phyloP scores from a whole-genome alignment of 2,797 vertebrate species.

The Silurus aristotelis region DNA sequence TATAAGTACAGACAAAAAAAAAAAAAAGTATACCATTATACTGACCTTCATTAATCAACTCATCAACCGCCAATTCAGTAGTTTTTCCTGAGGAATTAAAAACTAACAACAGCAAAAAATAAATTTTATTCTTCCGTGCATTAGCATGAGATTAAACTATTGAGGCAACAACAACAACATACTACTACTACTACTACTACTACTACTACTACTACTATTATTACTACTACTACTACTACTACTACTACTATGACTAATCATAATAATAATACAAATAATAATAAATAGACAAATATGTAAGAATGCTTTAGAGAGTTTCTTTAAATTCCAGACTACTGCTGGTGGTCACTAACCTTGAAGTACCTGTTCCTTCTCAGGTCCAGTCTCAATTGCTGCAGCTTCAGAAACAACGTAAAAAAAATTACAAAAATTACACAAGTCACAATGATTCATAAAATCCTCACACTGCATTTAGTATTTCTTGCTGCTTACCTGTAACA shows the following conservation, averaged over 20 bases:
- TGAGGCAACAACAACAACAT: neutral
- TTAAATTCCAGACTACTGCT: neutral
- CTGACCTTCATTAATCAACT: slow-evolving; percentile 1
- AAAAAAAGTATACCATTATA: neutral
- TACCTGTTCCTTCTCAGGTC: slow-evolving; percentile 1
- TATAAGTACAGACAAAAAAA: neutral
- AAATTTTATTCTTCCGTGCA: neutral
- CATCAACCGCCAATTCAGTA: neutral
- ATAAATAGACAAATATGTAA: neutral
- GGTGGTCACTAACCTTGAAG: neutral
- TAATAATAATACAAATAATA: neutral
- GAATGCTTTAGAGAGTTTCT: neutral
- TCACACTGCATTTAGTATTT: neutral
- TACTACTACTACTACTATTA: neutral
- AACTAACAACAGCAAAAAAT: neutral
- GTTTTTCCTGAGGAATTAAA: neutral
- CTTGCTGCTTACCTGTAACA: neutral
- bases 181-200: neutral
- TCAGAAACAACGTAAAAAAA: neutral
- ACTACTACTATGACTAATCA: neutral
- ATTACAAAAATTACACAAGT: neutral
- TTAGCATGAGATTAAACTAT: too few relatives aligned
- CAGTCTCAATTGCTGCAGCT: slow-evolving; percentile 4
- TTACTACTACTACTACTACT: neutral
- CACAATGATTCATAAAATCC: neutral